Base-by-base conservation (phyloP, 1,140 invertebrate species). In the Psilanteris sp. region DNA sequence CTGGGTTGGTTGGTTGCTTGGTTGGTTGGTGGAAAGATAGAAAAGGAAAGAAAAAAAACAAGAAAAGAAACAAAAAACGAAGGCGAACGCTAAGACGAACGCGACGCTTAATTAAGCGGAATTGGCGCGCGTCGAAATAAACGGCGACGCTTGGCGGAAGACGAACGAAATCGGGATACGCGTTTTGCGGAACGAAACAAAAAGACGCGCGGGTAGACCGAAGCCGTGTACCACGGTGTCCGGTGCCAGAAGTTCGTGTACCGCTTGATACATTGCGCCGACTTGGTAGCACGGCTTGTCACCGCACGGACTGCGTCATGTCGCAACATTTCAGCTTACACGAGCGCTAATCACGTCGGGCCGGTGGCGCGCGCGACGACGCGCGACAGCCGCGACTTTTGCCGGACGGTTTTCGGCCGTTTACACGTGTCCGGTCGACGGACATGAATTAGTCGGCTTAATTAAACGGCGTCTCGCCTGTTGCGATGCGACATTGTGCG, bases 301-400 rank as follows among this genome's bases (percentile, higher is more conserved):
- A 83, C 78, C 82, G n/a, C n/a, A 78, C 70, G 50, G 57, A 37
- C 52, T 64, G 41, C 73, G 81, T 83, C 83, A 75, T 85, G 84
- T 87, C 85, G 85, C 82, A 85, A 85, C 85, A 84, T 88, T 87
- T 86, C 79, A 85, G 82, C 83, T 85, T 88, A 87, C 85, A 85
- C 81, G 84, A 74, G 71, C 79, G 85, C 84, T 86, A 84, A 87
- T 87, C 85, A 85, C 80, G 79, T 81, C 80, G 64, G 59, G 75
- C 64, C 79, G 57, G 77, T 74, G 71, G 22, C 18, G 62, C 68
- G 70, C 64, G 61, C 62, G 31, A 68, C 64, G 44, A 66, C 62
- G 64, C 72, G 54, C 71, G 59, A 66, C 68, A 57, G 73, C 36
- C 73, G 66, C 39, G 75, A 80, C 67, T 81, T 79, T 79, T 78